Evolutionary conservation across 2,797 vertebrate species (phyloP), one percentile per base, ranked within the genome.

Genomic region (Orientallactaga sibirica): DNA sequence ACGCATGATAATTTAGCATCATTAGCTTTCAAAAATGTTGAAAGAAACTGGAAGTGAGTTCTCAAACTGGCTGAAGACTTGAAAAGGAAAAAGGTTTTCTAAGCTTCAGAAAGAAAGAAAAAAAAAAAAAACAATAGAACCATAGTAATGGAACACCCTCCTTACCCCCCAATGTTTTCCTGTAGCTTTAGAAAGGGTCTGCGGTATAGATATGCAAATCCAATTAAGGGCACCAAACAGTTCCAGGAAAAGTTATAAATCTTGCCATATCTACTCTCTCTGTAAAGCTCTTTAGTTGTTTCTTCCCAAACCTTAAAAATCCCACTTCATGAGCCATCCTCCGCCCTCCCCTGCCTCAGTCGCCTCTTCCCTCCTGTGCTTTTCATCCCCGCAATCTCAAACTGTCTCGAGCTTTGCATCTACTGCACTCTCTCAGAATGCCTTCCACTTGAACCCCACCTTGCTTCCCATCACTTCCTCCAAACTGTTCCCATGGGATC

Each of bases 321-420:
- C 70, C 76, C 14, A 9, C 33, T 11, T 11, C 8, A 25, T 18
- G 33, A 81, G 3, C 22, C 0, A 20, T 66, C 29, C 5, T 7
- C 14, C 9, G 9, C 27, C 33, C 19, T 9, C 0, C 1, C 14
- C 15, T 20, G 18, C 66, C 33, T 6, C 43, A 1, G 24, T 10
- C 5, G 9, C 7, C 5, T 15, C n/a, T 20, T 29, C 48, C 18
- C 22, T 4, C 3, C 2, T 27, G 10, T 0, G 2, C 15, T 9
- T 24, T 58, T 11, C 12, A 11, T 52, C 74, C 27, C 48, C 16
- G 12, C 19, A 16, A 6, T 0, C 25, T 64, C 74, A 5, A 3
- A 18, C 19, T 0, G 0, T 1, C 62, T 48, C 52, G 9, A 0
- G 25, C 2, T 2, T 3, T 3, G 20, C 2, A 0, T 20, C 22